Conservation (phyloP, 2,888 invertebrate species). For the Caenorhabditis virilis region DNA sequence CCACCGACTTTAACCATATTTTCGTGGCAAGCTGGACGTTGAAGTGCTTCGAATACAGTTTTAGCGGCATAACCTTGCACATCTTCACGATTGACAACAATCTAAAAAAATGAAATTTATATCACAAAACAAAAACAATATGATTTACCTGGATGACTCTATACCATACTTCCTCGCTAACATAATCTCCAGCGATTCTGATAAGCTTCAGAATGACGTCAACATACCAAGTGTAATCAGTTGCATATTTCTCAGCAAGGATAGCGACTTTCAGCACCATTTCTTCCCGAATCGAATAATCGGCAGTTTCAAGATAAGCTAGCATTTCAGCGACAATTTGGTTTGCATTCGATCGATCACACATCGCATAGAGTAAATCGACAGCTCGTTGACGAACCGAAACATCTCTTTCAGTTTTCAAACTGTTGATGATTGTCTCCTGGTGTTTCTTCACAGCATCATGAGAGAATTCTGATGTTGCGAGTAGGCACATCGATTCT, state of each 20-base stretch:
- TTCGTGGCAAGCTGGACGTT: constrained; percentile 98
- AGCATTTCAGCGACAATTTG: constrained; percentile 99
- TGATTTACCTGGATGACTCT: constrained; percentile 80
- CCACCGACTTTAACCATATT: constrained; percentile 99
- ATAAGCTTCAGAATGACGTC: constrained; percentile 98
- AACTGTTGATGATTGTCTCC: constrained; percentile 95
- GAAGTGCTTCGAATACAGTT: constrained; percentile 85
- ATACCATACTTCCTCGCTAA: constrained; percentile 99
- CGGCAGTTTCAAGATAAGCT: constrained; percentile 96
- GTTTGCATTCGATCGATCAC: constrained; percentile 97
- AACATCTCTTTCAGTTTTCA: constrained; percentile 75
- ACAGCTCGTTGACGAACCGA: constrained; percentile 92
- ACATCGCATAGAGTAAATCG: constrained; percentile 98
- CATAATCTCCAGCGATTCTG: constrained; percentile 98
- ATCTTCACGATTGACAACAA: constrained; percentile 98
- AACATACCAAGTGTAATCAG: constrained; percentile 92
- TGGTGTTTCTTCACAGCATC: constrained; percentile 99
- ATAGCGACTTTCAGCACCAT: constrained; percentile 99
- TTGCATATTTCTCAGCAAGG: constrained; percentile 97
- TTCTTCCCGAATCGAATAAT: constrained; percentile 98
- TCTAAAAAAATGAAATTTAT: constrained; percentile 74
- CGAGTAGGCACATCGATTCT: constrained; percentile 98
- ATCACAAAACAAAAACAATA: too few species aligned
- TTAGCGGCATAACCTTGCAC: constrained; percentile 99
- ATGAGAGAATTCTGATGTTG: constrained; percentile 98